A percentile compares a stretch with the other conserved stretches of the same genome.
Evolutionary conservation across 2,888 invertebrate species (phyloP).

Genomic region (Imbricaverruca yamaguchii): DNA sequence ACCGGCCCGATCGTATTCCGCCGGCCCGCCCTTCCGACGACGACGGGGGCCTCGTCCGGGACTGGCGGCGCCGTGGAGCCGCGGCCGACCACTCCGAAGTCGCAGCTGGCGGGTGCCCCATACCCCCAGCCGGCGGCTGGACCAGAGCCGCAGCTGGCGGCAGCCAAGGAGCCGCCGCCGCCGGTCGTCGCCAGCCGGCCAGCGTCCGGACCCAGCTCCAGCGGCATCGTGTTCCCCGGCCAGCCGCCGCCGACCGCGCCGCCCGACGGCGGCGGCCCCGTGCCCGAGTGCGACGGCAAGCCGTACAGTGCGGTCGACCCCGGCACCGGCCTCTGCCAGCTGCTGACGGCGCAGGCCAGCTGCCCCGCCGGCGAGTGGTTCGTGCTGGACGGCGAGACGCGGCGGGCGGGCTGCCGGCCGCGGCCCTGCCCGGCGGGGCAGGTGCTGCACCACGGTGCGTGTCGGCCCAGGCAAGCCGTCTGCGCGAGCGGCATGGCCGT

Average conservation of each 20-base stretch:
- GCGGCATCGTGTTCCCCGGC: not conserved
- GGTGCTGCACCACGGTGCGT: not conserved
- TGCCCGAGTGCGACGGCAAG: conserved; percentile 4
- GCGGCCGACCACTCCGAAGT: too few species aligned
- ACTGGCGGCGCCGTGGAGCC: too few species aligned
- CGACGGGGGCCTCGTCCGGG: too few species aligned
- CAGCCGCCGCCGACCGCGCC: not conserved
- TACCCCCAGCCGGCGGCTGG: too few species aligned
- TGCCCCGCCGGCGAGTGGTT: not conserved
- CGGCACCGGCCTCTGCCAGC: not conserved
- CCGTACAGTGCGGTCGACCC: not conserved
- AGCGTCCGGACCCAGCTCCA: too few species aligned
- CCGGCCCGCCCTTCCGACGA: too few species aligned
- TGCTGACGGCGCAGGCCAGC: not conserved
- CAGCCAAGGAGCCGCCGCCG: too few species aligned
- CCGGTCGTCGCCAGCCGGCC: too few species aligned
- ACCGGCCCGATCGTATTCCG: too few species aligned
- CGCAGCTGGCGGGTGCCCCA: too few species aligned
- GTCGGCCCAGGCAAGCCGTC: not conserved
- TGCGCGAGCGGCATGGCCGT: not conserved
- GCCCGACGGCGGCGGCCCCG: not conserved
- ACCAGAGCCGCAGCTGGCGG: too few species aligned
- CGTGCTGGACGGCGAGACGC: not conserved
- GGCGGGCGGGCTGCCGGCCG: not conserved
- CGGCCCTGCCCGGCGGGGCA: not conserved